Evolutionary conservation across 2,797 vertebrate genomes (phyloP).

Genomic region (Allobates femoralis): DNA sequence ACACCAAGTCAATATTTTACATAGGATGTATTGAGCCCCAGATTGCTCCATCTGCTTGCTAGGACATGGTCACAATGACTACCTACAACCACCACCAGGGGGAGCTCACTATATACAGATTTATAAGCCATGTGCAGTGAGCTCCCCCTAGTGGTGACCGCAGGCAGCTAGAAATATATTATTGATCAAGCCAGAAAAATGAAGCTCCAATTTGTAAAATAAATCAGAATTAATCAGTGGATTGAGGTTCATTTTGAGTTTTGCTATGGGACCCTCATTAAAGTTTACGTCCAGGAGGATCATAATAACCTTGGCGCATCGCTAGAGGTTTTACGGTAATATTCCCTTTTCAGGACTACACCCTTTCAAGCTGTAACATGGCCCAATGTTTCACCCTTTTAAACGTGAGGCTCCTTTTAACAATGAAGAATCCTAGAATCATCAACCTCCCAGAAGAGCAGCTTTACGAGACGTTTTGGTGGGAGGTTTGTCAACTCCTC

Average conservation of each 20-base stretch:
- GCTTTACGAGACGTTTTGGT: no score
- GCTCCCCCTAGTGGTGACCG: not conserved
- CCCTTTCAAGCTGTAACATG: no score
- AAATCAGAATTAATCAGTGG: not conserved
- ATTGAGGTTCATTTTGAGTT: no score
- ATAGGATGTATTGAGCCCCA: not conserved
- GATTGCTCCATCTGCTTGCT: not conserved
- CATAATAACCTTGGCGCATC: no score
- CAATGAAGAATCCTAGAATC: no score
- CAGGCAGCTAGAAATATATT: not conserved
- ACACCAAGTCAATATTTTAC: not conserved
- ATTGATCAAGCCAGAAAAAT: not conserved
- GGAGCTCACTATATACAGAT: not conserved
- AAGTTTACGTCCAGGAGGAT: no score
- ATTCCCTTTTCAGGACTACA: no score
- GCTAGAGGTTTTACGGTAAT: no score
- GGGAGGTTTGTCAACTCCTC: no score
- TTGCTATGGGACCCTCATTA: not conserved
- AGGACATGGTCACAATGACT: not conserved
- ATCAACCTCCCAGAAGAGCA: no score
- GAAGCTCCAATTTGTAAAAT: not conserved
- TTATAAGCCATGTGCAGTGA: not conserved
- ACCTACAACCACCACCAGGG: not conserved
- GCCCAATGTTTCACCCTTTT: no score
- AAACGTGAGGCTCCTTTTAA: no score